Base-by-base conservation (phyloP, 2,113 vertebrate species). In the Oryzias curvinotus region DNA sequence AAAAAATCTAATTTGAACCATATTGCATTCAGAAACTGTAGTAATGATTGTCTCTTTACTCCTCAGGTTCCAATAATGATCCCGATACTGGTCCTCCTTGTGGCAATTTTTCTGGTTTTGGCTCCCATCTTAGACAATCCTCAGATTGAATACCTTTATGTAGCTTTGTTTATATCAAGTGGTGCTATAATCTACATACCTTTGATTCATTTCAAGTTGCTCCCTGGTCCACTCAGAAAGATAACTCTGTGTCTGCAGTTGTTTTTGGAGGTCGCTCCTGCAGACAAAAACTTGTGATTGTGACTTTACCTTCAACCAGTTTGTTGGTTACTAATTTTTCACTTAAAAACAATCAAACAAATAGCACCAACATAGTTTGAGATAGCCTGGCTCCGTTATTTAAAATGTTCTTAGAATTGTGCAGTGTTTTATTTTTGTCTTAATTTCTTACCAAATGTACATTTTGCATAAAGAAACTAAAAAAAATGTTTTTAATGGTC, bases 181-280 rank as follows among this genome's bases (percentile, higher is more conserved):
- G 93, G 95, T 0, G 10, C 91, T 52, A 19, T 94, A 41, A 45
- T 96, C 50, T 96, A 97, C 51, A 70, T 98, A n/a, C 94, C 94
- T 0, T 84, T 97, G 65, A 88, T 97, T 77, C 90, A 44, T 77
- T 95, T 89, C 81, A 93, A 89, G 72, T 69, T 82, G 18, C 93
- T 92, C 67, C 92, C 93, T n/a, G 65, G 18, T 43, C 78, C 91
- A 56, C 59, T 96, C 67, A 79, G 78, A 54, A 91, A 52, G 49
- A 13, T 91, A 48, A 96, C 94, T 15, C 62, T 91, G 17, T 87
- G 94, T 57, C 91, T 98, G 57, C 95, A 97, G 85, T 70, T 99
- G 49, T 88, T 98, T 52, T 85, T 97, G 13, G 91, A 97, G 83
- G 94, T 96, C 6, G 92, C 91, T 47, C 93, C 94, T 0, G 86